A percentile compares a stretch with the other conserved stretches of the same genome.
Conservation (phyloP, 2,113 vertebrate genomes). For the Pogonocichla stellata region DNA sequence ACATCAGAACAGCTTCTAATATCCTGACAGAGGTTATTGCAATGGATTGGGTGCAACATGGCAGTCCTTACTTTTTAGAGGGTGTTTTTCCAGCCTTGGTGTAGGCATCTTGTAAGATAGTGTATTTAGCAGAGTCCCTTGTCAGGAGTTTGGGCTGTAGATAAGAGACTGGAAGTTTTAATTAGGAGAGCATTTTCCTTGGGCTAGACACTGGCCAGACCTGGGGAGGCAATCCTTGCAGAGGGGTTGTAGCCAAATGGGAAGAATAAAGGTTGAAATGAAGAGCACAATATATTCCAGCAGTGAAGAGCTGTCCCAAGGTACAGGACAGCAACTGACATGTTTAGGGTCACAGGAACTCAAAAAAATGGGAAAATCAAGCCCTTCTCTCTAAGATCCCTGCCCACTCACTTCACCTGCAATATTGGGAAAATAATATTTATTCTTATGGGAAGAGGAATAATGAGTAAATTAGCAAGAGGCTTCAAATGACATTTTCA, state of each 20-base stretch:
- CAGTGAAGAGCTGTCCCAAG: not conserved
- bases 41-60: fast-evolving
- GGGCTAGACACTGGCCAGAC: not conserved
- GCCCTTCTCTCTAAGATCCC: not conserved
- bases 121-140: not conserved
- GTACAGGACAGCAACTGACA: not conserved
- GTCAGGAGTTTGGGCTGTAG: not conserved
- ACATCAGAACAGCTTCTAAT: not conserved
- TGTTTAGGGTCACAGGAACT: fast-evolving
- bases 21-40: not conserved
- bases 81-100: not conserved
- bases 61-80: not conserved
- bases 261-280: not conserved
- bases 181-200: not conserved
- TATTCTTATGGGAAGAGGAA: not conserved
- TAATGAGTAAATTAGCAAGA: not conserved
- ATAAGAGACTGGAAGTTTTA: not conserved
- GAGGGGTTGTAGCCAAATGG: not conserved
- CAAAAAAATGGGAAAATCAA: not conserved
- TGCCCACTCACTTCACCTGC: not conserved
- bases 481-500: not conserved
- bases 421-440: not conserved
- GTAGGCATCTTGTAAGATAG: not conserved
- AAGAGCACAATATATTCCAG: not conserved
- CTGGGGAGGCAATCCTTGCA: not conserved